Percentiles rank a stretch among this genome's conserved stretches.
phyloP scores from a whole-genome alignment of 2,888 invertebrate genomes.

The Melitaea athalia region DNA sequence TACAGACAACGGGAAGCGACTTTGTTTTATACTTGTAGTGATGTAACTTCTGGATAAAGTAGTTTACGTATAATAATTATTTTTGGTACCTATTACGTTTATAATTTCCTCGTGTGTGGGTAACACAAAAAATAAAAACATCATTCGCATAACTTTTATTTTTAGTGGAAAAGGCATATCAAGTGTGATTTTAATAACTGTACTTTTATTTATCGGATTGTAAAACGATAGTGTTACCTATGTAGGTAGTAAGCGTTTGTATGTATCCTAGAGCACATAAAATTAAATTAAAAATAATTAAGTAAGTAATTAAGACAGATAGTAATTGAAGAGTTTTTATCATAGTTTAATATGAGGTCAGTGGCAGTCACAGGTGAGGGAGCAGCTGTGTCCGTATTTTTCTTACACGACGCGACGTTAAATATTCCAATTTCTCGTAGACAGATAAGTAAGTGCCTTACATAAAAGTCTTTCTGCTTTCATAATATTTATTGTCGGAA shows the following conservation, averaged over 20 bases:
- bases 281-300: background rate
- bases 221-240: background rate
- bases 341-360: constrained; percentile 21
- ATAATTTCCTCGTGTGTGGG: too few relatives aligned
- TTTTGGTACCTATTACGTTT: too few relatives aligned
- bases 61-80: too few relatives aligned
- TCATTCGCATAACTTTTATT: too few relatives aligned
- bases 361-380: constrained; percentile 23
- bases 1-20: too few relatives aligned
- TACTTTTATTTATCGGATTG: too few relatives aligned
- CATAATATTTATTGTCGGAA: constrained; percentile 44
- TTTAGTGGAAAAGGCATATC: too few relatives aligned
- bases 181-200: too few relatives aligned
- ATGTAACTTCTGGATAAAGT: too few relatives aligned
- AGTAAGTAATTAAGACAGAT: constrained; percentile 3
- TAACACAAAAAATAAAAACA: too few relatives aligned
- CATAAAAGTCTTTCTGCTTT: constrained; percentile 31
- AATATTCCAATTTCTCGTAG: constrained; percentile 24
- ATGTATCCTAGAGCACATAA: background rate
- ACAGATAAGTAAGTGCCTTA: constrained; percentile 30
- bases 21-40: too few relatives aligned
- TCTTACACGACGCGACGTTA: constrained; percentile 20
- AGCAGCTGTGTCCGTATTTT: constrained; percentile 30
- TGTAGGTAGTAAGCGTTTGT: background rate
- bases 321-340: constrained; percentile 15